Base-by-base conservation (phyloP, 2,113 vertebrate species). In the Psammodynastes pulverulentus region DNA sequence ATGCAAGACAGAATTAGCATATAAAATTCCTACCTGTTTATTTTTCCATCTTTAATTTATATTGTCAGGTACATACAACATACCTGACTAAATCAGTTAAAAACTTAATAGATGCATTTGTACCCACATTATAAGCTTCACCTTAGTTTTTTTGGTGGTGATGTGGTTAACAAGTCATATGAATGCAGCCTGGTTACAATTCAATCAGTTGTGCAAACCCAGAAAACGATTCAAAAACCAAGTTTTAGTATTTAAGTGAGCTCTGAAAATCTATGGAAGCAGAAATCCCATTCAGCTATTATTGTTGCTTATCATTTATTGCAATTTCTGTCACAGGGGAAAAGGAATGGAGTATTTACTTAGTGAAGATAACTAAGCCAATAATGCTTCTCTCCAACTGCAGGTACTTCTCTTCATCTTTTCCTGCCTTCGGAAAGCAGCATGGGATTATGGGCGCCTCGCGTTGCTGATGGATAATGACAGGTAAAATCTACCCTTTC, bases 371-470 rank as follows among this genome's bases (percentile, higher is more conserved):
- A 9, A 29, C 67, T 90, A 43, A 56, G 15, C 49, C 87, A 0
- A 51, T 7, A 8, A 17, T 45, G n/a, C 86, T 87, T 94, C 26
- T 48, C 21, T 91, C 45, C 84, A 92, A 53, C 91, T 86, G 0
- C 92, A 99, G 99, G 94, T 99, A 84, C 96, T 99, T 29, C 93
- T 99, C 51, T 94, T 99, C 91, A 87, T 99, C 90, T 99, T 99
- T 93, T 99, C 99, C 88, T 99, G 99, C 95, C 97, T 99, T 96
- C 98, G 99, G 95, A 99, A 99, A 96, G 99, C 99, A 0, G 99
- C 99, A 0, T 99, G 99, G 99, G 99, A 99, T 96, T 99, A 99
- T 0, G 99, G 99, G 13, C 98, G 99, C 87, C 96, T 99, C 95
- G 99, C 98, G 0, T 97, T 99, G 95, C 98, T 99, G 86, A 98